These are phyloP conservation scores for Cyanoramphus novaezelandiae DNA, from an alignment of 2,113 vertebrate genomes.

Conservation along the genomic window DNA sequence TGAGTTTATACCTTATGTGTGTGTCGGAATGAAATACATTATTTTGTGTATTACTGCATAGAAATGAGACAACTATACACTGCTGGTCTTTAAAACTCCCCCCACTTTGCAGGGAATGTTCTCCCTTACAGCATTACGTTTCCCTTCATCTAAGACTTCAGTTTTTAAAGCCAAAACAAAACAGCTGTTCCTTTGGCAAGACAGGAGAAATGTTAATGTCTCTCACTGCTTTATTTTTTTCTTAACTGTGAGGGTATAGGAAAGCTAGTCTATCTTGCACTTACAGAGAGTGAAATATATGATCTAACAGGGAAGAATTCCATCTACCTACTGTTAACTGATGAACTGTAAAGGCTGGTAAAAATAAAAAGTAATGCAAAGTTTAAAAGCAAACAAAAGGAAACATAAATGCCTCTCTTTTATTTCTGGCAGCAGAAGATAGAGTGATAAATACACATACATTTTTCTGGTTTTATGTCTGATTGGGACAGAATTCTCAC, in stretches of 20 bases:
- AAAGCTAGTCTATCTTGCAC: background rate
- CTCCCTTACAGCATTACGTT: background rate
- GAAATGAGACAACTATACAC: background rate
- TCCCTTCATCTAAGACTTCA: background rate
- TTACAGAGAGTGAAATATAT: background rate
- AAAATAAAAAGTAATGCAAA: background rate
- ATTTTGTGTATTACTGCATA: background rate
- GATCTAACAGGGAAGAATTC: background rate
- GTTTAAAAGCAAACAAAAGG: background rate
- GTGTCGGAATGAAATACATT: background rate
- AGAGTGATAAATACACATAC: background rate
- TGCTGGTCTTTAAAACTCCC: background rate
- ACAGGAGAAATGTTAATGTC: background rate
- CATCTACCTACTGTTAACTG: background rate
- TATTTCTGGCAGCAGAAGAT: background rate
- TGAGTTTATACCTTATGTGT: background rate
- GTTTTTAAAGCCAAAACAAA: constrained; percentile 7
- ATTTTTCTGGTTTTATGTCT: background rate
- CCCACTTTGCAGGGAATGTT: background rate
- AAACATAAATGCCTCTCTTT: background rate
- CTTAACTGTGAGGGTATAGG: background rate
- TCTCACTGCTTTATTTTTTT: background rate
- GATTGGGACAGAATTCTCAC: background rate
- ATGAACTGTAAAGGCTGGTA: background rate
- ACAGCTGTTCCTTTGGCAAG: background rate